A percentile compares a stretch with the other conserved stretches of the same genome.
Evolutionary conservation across 2,113 vertebrate species (phyloP).

Genomic region (Malurus melanocephalus): DNA sequence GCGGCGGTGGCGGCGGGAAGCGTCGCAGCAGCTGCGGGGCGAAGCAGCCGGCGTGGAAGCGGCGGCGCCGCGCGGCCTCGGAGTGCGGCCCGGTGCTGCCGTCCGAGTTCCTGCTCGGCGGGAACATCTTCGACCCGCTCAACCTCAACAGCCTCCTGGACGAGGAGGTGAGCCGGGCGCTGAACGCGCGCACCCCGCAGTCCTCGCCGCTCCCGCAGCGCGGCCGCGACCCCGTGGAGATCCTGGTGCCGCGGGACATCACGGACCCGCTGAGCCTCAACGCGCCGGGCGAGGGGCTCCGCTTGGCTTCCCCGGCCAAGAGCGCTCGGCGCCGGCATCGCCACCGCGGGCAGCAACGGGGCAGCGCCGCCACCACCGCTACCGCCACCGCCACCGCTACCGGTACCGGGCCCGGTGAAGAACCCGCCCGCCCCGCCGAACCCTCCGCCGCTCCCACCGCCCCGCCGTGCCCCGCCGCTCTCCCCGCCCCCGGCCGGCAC

Average conservation of each 20-base stretch:
- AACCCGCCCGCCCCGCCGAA: constrained; percentile 72
- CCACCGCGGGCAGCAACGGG: constrained; percentile 70
- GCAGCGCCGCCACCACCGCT: constrained; percentile 39
- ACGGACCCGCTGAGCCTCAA: constrained; percentile 90
- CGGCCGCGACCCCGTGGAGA: constrained; percentile 84
- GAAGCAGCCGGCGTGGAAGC: too few relatives aligned
- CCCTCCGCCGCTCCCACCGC: constrained; percentile 75
- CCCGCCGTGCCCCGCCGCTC: background rate
- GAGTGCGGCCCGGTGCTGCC: too few relatives aligned
- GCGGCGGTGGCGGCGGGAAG: too few relatives aligned
- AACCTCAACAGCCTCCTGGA: constrained; percentile 92
- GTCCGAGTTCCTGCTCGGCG: constrained; percentile 84
- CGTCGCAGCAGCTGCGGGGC: too few relatives aligned
- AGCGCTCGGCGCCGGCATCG: constrained; percentile 77
- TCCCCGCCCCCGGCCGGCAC: constrained; percentile 41
- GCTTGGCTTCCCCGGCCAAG: constrained; percentile 81
- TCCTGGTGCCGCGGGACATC: constrained; percentile 89
- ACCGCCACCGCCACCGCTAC: background rate
- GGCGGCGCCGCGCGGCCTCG: too few relatives aligned
- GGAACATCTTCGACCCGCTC: constrained; percentile 91
- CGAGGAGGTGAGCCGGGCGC: constrained; percentile 84
- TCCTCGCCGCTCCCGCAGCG: constrained; percentile 84
- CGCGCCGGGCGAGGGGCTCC: constrained; percentile 67
- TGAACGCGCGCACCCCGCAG: constrained; percentile 87
- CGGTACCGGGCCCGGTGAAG: background rate